Conservation (phyloP, 2,113 vertebrate genomes). For the Eurystomus gularis region DNA sequence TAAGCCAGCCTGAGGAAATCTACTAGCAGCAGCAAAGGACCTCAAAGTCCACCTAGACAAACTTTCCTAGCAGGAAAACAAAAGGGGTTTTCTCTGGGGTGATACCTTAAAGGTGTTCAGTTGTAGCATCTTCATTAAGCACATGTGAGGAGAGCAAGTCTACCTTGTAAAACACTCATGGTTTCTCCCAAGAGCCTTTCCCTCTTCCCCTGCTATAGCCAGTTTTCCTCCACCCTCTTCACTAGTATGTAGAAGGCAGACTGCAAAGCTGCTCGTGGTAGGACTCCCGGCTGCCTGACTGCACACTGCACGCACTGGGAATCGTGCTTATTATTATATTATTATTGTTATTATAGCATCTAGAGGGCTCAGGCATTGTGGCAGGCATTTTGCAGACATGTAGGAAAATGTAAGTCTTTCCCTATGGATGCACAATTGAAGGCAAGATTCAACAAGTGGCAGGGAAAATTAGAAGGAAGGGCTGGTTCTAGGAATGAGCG, state of each 20-base stretch:
- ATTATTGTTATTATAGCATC: neutral
- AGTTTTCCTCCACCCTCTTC: neutral
- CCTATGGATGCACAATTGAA: neutral
- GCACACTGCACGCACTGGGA: neutral
- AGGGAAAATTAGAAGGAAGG: neutral
- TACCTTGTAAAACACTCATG: neutral
- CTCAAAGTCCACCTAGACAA: neutral
- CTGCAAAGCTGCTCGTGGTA: neutral
- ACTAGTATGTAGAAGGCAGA: neutral
- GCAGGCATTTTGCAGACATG: neutral
- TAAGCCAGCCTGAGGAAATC: neutral
- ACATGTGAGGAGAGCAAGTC: neutral
- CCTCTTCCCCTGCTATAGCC: neutral
- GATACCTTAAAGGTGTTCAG: neutral
- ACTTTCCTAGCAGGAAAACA: neutral
- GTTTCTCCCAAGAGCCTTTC: neutral
- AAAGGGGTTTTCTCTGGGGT: neutral
- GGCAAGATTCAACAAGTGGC: neutral
- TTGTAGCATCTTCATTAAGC: neutral
- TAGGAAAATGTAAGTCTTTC: neutral
- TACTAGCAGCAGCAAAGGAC: neutral
- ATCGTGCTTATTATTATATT: neutral
- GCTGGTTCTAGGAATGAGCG: neutral
- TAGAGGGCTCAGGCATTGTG: neutral
- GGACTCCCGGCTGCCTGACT: neutral